Evolutionary conservation across 2,888 invertebrate species (phyloP), one percentile per base, ranked within the genome.

Genomic region (Carpatolechia fugitivella): DNA sequence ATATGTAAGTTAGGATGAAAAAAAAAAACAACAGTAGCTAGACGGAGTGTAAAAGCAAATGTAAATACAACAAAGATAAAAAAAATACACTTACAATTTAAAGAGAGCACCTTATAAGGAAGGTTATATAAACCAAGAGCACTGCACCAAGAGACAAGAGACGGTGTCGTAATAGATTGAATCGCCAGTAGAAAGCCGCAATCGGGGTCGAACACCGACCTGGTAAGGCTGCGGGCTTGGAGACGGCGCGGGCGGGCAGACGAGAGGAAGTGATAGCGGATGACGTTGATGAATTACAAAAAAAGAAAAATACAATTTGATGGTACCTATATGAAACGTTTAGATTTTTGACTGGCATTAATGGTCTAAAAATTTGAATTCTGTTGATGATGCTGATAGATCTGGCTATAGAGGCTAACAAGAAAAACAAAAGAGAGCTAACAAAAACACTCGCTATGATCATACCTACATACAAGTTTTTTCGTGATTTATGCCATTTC

Each of bases 101-200:
- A 46, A 30, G 51, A 11, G 8, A 36, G 6, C 36, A 18, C 46
- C 46, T 53, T 35, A 53, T 53, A 55, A 49, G 36, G 50, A 36
- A 29, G 38, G 50, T 50, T 50, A 55, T 55, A 35, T 35, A 51
- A 51, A n/a, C 20, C 31, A 40, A 49, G 41, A 33, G 31, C 29
- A 18, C 14, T 24, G 31, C 29, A 18, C 14, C 36, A 29, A 47
- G 36, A 53, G 36, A 47, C 29, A 49, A 20, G 30, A 29, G 31
- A n/a, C 20, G 44, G 20, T 55, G 55, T 20, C 20, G 51, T 55
- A 55, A 55, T 55, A 44, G 55, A 44, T 55, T 49, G 55, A 50
- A 49, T 44, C 49, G 55, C 48, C 52, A 20, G 41, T 41, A 53
- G 52, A 53, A 53, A 53, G 52, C 44, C 52, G 24, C 52, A 13